Evolutionary conservation across 2,888 invertebrate genomes (phyloP).

Genomic region (Caenorhabditis afra): DNA sequence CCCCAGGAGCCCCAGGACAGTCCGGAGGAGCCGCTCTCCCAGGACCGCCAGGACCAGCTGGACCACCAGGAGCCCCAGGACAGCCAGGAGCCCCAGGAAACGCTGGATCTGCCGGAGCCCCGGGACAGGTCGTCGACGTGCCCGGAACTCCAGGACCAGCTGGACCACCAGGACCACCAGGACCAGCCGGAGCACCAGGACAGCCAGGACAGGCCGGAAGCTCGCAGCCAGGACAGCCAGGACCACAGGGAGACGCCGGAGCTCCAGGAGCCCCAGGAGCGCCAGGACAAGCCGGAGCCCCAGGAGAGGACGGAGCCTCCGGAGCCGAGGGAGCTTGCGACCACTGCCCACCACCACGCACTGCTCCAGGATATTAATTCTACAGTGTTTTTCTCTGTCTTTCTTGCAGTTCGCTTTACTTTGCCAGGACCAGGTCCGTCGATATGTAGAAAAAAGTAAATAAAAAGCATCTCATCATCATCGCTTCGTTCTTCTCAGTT

Average conservation of each 20-base stretch:
- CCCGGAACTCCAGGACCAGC: conserved; percentile 59
- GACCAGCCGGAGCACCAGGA: conserved; percentile 59
- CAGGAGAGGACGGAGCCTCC: conserved; percentile 61
- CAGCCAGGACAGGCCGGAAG: conserved; percentile 60
- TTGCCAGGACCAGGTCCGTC: conserved; percentile 20
- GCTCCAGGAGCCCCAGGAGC: conserved; percentile 64
- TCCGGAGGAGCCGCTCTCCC: conserved; percentile 37
- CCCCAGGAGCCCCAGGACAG: conserved; percentile 50
- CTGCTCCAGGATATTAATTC: conserved; percentile 57
- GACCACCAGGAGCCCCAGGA: conserved; percentile 72
- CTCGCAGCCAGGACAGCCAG: conserved; percentile 59
- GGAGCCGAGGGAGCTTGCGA: conserved; percentile 58
- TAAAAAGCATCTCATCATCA: conserved; percentile 27
- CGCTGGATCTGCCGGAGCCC: conserved; percentile 66
- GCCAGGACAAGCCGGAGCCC: conserved; percentile 61
- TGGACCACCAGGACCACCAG: conserved; percentile 64
- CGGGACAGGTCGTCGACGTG: conserved; percentile 65
- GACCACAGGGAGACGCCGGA: conserved; percentile 63
- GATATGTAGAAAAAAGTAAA: conserved; percentile 40
- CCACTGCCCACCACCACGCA: conserved; percentile 61
- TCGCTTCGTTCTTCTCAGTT: background rate
- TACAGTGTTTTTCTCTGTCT: conserved; percentile 32
- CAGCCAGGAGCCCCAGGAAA: conserved; percentile 67
- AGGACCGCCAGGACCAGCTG: conserved; percentile 59
- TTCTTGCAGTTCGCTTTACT: conserved; percentile 47